These are phyloP conservation scores for Camelus bactrianus DNA, from an alignment of 2,113 vertebrate genomes.

Conservation along the genomic window DNA sequence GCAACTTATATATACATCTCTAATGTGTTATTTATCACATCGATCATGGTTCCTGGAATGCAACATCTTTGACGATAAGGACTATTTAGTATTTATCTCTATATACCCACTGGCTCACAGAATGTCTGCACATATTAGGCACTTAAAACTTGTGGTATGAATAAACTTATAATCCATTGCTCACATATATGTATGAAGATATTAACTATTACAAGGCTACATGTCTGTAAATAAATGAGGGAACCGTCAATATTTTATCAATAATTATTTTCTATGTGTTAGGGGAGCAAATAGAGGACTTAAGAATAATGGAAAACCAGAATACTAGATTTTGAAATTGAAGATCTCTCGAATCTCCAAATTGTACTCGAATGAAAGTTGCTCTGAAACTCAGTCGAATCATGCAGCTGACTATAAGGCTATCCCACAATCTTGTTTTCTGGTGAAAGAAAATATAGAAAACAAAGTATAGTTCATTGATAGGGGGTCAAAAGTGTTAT, in stretches of 20 bases:
- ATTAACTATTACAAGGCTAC: background rate
- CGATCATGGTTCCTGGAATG: background rate
- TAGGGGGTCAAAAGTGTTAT: background rate
- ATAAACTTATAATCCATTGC: background rate
- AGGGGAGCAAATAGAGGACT: background rate
- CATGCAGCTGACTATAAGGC: background rate
- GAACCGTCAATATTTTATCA: background rate
- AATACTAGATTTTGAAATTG: background rate
- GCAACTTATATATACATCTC: background rate
- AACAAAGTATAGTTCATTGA: background rate
- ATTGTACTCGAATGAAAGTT: background rate
- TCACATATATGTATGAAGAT: background rate
- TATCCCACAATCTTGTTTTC: background rate
- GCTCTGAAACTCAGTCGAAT: background rate
- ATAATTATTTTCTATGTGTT: background rate
- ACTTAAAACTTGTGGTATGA: background rate
- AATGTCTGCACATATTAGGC: background rate
- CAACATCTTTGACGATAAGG: background rate
- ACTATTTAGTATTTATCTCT: background rate
- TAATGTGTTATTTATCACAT: background rate
- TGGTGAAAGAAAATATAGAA: background rate
- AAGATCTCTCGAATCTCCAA: background rate
- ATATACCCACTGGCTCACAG: background rate
- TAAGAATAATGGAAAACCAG: background rate
- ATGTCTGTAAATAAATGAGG: background rate